phyloP scores from a whole-genome alignment of 2,113 vertebrate genomes.

The Leucosticte australis region DNA sequence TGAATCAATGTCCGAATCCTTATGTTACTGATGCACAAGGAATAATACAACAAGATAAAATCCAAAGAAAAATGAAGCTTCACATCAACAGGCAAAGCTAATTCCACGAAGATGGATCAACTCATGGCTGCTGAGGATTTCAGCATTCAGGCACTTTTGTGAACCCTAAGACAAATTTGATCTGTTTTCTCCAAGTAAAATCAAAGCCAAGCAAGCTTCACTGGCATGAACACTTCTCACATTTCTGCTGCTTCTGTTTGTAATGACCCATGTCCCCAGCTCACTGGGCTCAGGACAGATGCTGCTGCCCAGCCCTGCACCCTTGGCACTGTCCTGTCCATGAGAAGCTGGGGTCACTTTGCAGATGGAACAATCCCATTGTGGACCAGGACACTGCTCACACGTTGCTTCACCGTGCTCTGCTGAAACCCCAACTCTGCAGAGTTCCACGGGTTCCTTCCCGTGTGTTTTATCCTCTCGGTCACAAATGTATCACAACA shows the following conservation, averaged over 20 bases:
- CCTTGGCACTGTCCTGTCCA: background rate
- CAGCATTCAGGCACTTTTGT: background rate
- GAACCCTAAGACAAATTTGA: background rate
- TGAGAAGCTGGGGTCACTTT: background rate
- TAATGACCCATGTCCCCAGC: background rate
- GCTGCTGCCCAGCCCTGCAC: background rate
- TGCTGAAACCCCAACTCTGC: background rate
- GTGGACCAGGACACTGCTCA: background rate
- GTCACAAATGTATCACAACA: background rate
- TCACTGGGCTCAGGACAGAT: background rate
- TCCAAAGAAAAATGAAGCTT: background rate
- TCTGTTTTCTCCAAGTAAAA: background rate
- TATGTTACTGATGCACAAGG: background rate
- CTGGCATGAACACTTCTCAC: background rate
- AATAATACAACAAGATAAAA: background rate
- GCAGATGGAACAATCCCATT: background rate
- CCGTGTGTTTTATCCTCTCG: background rate
- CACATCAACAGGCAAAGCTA: background rate
- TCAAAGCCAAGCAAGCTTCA: background rate
- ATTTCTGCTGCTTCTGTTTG: background rate
- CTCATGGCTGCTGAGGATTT: background rate
- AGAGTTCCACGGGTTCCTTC: background rate
- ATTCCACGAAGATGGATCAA: background rate
- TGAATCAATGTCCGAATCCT: background rate
- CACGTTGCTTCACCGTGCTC: accelerated